A percentile compares a stretch with the other conserved stretches of the same genome.
Conservation (phyloP, 2,888 invertebrate species). For the Lasioglossum oenotherae region DNA sequence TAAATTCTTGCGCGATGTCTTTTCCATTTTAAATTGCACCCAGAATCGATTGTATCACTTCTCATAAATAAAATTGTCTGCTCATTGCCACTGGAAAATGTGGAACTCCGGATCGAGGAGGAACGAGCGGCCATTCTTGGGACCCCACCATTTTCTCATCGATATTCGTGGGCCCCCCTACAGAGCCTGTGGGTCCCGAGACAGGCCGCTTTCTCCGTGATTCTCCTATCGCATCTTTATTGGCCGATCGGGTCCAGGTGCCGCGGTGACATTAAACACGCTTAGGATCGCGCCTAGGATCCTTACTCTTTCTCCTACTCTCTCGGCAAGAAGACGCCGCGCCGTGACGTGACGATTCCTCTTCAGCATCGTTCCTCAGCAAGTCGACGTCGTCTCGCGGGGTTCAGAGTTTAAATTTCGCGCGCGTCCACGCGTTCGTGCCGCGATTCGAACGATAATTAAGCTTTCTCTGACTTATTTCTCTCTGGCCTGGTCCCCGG, state of each 20-base stretch:
- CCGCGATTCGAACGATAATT: constrained; percentile 47
- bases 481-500: constrained; percentile 17
- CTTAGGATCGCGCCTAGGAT: constrained; percentile 59
- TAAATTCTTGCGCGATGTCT: no score
- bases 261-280: constrained; percentile 70
- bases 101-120: neutral
- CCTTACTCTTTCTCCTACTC: constrained; percentile 16
- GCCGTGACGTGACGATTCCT: constrained; percentile 39
- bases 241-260: constrained; percentile 69
- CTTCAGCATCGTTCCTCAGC: constrained; percentile 46
- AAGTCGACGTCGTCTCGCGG: constrained; percentile 9
- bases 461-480: constrained; percentile 53
- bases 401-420: constrained; percentile 54
- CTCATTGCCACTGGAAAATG: neutral
- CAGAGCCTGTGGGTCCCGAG: constrained; percentile 48
- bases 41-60: no score
- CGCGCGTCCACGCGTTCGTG: constrained; percentile 27
- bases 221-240: constrained; percentile 73
- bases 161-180: constrained; percentile 61
- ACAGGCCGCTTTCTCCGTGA: constrained; percentile 74
- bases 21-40: no score
- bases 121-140: constrained; percentile 29
- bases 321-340: constrained; percentile 38
- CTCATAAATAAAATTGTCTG: no score
- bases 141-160: constrained; percentile 65